Conservation (phyloP, 2,797 vertebrate species). For the Okamejei kenojei region DNA sequence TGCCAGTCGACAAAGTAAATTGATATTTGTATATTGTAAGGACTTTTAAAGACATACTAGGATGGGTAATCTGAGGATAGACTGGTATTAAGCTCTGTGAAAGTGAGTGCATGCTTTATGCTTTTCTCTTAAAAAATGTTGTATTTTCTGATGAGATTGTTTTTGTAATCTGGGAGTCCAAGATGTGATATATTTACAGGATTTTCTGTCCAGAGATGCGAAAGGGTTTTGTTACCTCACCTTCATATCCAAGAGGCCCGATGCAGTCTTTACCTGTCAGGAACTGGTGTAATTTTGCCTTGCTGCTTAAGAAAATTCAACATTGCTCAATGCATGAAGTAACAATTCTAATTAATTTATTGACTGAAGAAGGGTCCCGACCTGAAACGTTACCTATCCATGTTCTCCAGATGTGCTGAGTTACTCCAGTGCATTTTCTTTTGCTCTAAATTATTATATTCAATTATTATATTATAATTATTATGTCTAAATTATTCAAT, state of each 20-base stretch:
- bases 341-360: not conserved
- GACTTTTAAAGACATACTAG: not conserved
- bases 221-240: not conserved
- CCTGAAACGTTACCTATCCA: too few species aligned
- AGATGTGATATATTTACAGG: not conserved
- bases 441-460: too few species aligned
- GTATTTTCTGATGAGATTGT: not conserved
- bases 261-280: not conserved
- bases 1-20: not conserved
- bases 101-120: not conserved
- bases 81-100: not conserved
- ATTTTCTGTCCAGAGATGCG: not conserved
- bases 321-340: not conserved
- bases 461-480: too few species aligned
- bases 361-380: too few species aligned
- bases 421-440: too few species aligned
- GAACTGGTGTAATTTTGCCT: not conserved
- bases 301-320: not conserved
- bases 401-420: too few species aligned
- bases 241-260: not conserved
- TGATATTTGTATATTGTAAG: not conserved
- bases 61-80: not conserved
- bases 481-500: not conserved
- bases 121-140: not conserved
- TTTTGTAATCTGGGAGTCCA: not conserved